phyloP scores from a whole-genome alignment of 1,140 invertebrate species.

The Brachionus plicatilis region DNA sequence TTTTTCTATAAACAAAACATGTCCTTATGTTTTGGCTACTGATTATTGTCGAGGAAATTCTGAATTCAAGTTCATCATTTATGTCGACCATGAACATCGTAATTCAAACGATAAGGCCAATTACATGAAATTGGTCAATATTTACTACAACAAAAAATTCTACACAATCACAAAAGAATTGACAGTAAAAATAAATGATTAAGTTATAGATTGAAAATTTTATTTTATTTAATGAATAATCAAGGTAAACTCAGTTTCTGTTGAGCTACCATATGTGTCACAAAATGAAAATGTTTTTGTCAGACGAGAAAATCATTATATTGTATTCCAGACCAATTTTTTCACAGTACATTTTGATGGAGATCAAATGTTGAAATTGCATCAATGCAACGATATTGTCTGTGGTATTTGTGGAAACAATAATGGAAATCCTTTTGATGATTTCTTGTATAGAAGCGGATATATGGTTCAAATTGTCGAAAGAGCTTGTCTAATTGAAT shows the following conservation, averaged over 20 bases:
- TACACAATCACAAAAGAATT: neutral
- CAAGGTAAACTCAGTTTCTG: neutral
- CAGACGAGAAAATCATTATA: neutral
- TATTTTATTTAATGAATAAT: neutral
- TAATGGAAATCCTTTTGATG: neutral
- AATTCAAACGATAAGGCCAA: neutral
- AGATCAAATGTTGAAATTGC: neutral
- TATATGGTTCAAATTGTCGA: neutral
- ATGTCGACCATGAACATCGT: conserved; percentile 19
- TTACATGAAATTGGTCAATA: neutral
- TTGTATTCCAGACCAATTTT: neutral
- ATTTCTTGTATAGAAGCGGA: neutral
- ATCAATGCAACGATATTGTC: neutral
- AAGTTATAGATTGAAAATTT: neutral
- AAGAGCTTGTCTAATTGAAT: neutral
- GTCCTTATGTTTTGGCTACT: conserved; percentile 20
- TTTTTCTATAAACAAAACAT: neutral
- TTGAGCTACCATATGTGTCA: neutral
- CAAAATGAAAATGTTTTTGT: neutral
- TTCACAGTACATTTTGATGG: conserved; percentile 31
- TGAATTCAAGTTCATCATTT: neutral
- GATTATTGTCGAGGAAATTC: neutral
- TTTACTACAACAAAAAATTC: neutral
- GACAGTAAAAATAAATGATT: neutral
- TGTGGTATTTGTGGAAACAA: conserved; percentile 28